These are phyloP conservation scores for Clamator glandarius DNA, from an alignment of 2,797 vertebrate species.

Conservation along the genomic window DNA sequence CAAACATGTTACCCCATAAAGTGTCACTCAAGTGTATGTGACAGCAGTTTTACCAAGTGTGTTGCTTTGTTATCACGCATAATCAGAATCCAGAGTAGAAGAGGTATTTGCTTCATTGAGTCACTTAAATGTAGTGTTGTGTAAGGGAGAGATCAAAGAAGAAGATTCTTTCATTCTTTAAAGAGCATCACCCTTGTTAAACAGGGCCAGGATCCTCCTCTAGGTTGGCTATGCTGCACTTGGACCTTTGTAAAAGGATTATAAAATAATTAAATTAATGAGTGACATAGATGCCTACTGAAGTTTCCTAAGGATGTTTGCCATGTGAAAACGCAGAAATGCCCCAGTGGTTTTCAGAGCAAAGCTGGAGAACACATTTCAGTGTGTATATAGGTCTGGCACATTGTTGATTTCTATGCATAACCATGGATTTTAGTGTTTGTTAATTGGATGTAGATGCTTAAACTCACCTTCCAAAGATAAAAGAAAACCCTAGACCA, in stretches of 20 bases:
- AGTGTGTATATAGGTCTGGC: fast-evolving
- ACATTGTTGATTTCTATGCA: neutral
- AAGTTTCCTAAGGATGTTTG: neutral
- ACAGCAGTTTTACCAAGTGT: fast-evolving
- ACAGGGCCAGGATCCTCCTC: neutral
- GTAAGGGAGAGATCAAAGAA: neutral
- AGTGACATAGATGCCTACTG: neutral
- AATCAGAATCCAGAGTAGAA: neutral
- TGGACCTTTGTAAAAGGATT: neutral
- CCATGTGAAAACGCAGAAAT: neutral
- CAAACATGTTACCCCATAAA: fast-evolving
- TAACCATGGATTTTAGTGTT: neutral
- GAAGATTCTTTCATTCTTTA: neutral
- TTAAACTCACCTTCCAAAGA: neutral
- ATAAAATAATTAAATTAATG: neutral
- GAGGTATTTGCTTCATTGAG: fast-evolving
- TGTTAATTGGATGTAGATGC: neutral
- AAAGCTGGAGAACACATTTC: neutral
- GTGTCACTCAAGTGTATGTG: fast-evolving
- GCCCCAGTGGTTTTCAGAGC: neutral
- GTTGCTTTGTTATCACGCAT: neutral
- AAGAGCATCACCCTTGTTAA: neutral
- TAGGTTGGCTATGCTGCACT: neutral
- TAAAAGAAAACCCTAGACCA: neutral
- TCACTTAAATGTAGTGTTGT: neutral